These are phyloP conservation scores for Eupithecia pulchellata DNA, from an alignment of 2,888 invertebrate genomes.

Conservation along the genomic window DNA sequence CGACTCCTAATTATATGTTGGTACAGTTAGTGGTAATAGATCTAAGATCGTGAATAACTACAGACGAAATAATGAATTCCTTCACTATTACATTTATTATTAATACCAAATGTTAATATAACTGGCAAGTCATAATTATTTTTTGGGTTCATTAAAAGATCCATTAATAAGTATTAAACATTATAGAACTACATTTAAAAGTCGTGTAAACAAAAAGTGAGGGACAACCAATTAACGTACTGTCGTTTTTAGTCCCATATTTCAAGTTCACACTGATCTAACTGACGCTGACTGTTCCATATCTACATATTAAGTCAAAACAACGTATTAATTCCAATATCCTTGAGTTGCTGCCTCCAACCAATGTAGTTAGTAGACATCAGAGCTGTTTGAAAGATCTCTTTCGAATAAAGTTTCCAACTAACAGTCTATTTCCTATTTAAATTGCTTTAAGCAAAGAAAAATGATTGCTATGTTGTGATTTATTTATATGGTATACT, in stretches of 20 bases:
- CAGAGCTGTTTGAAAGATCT: background rate
- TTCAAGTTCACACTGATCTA: too few relatives aligned
- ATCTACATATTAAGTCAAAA: background rate
- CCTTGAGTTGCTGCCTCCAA: background rate
- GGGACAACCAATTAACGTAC: too few relatives aligned
- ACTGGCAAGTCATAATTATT: too few relatives aligned
- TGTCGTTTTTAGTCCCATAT: too few relatives aligned
- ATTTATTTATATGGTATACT: background rate
- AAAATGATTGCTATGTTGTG: background rate
- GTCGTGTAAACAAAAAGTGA: too few relatives aligned
- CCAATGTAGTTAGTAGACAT: background rate
- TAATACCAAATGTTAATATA: too few relatives aligned
- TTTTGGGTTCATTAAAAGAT: too few relatives aligned
- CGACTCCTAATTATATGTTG: constrained; percentile 57
- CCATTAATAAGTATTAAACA: too few relatives aligned
- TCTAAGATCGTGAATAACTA: too few relatives aligned
- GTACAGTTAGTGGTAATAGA: background rate
- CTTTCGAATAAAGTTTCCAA: background rate
- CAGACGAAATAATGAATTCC: too few relatives aligned
- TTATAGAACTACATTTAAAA: too few relatives aligned
- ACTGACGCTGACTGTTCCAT: background rate
- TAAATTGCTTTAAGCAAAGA: background rate
- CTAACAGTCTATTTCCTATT: background rate
- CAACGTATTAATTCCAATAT: background rate
- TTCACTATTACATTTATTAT: too few relatives aligned